Conservation (phyloP, 2,113 vertebrate species). For the Scomber japonicus region DNA sequence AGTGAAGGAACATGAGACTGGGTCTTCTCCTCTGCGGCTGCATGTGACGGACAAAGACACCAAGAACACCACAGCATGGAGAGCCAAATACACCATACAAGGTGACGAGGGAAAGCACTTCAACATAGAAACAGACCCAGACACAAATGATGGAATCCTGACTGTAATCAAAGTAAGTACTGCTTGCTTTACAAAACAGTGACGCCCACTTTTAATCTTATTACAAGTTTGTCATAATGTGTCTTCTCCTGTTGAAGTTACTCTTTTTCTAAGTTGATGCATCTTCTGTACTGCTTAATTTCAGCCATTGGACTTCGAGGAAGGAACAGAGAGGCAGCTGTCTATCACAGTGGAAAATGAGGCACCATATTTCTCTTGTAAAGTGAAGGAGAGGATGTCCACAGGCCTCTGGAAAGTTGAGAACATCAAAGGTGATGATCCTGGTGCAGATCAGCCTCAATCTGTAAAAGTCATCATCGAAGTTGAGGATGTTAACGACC, state of each 20-base stretch:
- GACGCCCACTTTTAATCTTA: background rate
- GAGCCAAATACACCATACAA: constrained; percentile 65
- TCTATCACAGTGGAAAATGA: constrained; percentile 67
- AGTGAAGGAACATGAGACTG: constrained; percentile 57
- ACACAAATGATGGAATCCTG: constrained; percentile 79
- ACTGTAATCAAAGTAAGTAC: constrained; percentile 61
- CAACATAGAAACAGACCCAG: constrained; percentile 60
- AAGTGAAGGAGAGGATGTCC: constrained; percentile 44
- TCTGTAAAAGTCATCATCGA: constrained; percentile 44
- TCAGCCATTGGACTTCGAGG: constrained; percentile 71
- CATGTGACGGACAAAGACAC: constrained; percentile 68
- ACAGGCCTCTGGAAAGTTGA: constrained; percentile 66
- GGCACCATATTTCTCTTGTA: constrained; percentile 49
- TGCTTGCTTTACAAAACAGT: background rate
- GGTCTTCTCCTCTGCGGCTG: constrained; percentile 50
- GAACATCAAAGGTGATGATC: background rate
- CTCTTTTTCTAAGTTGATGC: no score
- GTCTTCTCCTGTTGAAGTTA: background rate
- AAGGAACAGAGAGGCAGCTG: constrained; percentile 27
- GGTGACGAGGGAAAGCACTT: constrained; percentile 51
- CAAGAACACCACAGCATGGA: constrained; percentile 56
- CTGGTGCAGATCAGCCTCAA: background rate
- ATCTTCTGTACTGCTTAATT: background rate
- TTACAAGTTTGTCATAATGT: background rate
- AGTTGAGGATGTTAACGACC: constrained; percentile 62